Evolutionary conservation across 1,140 invertebrate genomes (phyloP), one percentile per base, ranked within the genome.

Genomic region (Drosophila nigrodunni): DNA sequence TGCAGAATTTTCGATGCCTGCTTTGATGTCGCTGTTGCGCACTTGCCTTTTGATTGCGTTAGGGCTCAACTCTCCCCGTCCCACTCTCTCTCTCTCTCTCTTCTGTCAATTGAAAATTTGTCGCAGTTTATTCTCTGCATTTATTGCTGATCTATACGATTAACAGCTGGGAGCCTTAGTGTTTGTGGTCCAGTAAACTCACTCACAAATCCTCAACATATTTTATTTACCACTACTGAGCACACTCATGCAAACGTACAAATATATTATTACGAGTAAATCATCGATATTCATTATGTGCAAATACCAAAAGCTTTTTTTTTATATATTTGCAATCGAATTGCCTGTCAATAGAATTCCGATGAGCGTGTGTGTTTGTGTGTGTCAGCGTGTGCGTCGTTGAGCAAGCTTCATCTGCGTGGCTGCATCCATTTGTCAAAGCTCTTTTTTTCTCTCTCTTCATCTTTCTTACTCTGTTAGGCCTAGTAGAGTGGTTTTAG

Each of bases 1-100:
- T 68, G 11, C 50, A 47, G 35, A 30, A 43, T 44, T 67, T 55
- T 64, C 7, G 18, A 37, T 41, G 54, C 44, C 18, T 47, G 61
- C 25, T 58, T 25, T 70, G 58, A 46, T n/a, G 49, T 41, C n/a
- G 35, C 34, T 72, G 55, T 41, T 70, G 67, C 50, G 46, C 79
- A 82, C 75, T 71, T 64, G 11, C n/a, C 7, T 60, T 70, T 47
- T 21, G 52, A 61, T 78, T 82, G 74, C 43, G 60, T 46, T 80
- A 74, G 74, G 70, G 70, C 57, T 25, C 30, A 57, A 46, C 13
- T 39, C 58, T 21, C 18, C 18, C 18, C 18, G 18, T 21, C 18
- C 15, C 15, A 15, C 15, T 21, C 18, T 2, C 18, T 37, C 25
- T 15, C 8, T 58, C 39, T 6, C 66, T 46, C 47, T 58, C 39